Evolutionary conservation across 2,113 vertebrate species (phyloP).

Genomic region (Rana temporaria): DNA sequence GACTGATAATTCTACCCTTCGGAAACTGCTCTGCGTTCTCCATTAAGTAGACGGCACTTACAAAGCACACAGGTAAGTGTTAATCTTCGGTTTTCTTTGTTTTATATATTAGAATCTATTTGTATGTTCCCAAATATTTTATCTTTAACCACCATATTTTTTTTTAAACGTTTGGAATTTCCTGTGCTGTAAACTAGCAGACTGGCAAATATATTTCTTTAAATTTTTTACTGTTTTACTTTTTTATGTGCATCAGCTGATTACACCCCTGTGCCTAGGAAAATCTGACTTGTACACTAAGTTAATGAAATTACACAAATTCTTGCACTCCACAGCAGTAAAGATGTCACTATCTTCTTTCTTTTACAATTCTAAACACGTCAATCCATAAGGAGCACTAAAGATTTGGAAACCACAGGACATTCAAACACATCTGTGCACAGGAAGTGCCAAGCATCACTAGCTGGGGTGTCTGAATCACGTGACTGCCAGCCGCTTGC

Average conservation of each 20-base stretch:
- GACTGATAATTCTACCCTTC: constrained; percentile 56
- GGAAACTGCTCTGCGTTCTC: constrained; percentile 86
- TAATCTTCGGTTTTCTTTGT: background rate
- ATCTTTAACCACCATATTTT: background rate
- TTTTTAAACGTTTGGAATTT: background rate
- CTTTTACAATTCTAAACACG: too few species aligned
- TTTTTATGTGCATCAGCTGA: background rate
- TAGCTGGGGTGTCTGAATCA: background rate
- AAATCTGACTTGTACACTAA: background rate
- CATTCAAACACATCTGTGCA: background rate
- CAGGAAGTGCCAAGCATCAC: background rate
- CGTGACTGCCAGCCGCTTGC: background rate
- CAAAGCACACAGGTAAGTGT: background rate
- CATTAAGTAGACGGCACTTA: constrained; percentile 58
- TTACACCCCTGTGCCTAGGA: background rate
- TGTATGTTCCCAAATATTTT: background rate
- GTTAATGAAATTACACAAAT: background rate
- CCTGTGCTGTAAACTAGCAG: background rate
- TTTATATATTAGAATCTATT: background rate
- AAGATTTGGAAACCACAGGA: background rate
- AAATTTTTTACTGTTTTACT: too few species aligned
- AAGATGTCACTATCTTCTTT: too few species aligned
- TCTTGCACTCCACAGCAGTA: background rate
- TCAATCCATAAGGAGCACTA: too few species aligned
- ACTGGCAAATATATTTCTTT: background rate